These are phyloP conservation scores for Carassius carassius DNA, from an alignment of 2,113 vertebrate species.

Conservation along the genomic window DNA sequence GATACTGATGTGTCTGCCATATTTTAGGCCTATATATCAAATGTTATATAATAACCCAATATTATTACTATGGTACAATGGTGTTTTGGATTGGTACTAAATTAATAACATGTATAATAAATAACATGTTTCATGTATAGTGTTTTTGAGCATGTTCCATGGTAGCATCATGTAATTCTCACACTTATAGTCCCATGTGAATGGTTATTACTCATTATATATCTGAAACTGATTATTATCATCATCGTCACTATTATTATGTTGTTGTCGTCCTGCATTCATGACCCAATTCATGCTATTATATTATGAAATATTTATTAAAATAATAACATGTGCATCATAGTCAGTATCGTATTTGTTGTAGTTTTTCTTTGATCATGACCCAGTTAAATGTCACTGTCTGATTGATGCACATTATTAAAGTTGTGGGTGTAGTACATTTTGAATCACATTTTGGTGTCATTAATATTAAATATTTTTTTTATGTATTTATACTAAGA, in stretches of 20 bases:
- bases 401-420: background rate
- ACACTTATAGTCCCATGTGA: background rate
- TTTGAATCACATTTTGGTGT: background rate
- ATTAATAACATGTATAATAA: background rate
- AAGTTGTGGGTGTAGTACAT: background rate
- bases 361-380: background rate
- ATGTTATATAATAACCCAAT: background rate
- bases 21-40: background rate
- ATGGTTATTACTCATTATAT: background rate
- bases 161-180: background rate
- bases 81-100: conserved; percentile 54
- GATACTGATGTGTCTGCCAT: background rate
- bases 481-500: background rate
- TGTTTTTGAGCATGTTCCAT: background rate
- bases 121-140: background rate
- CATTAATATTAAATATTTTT: background rate
- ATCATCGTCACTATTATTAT: background rate
- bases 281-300: background rate
- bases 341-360: background rate
- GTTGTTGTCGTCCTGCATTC: background rate
- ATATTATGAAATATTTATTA: background rate
- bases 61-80: background rate
- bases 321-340: background rate
- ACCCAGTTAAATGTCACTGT: background rate
- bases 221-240: too few relatives aligned